Conservation (phyloP, 1,140 invertebrate species). For the Phortica variegata region DNA sequence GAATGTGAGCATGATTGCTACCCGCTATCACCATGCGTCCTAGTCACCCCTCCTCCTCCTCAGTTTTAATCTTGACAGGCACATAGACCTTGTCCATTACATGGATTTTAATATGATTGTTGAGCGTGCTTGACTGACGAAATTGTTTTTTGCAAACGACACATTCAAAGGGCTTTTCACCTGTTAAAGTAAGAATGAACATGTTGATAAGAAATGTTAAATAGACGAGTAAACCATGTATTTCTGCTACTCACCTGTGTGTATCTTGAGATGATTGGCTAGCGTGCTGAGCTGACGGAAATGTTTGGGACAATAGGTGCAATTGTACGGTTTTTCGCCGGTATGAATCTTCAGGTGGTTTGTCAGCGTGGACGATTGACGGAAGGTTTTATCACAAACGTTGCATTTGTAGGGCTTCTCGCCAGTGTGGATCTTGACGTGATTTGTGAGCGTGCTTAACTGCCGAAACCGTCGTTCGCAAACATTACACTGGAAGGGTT, state of each 20-base stretch:
- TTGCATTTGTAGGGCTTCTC: constrained; percentile 57
- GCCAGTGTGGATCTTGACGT: constrained; percentile 56
- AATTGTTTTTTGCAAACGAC: constrained; percentile 57
- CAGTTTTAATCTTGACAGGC: constrained; percentile 56
- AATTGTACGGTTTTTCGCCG: constrained; percentile 56
- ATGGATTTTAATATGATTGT: constrained; percentile 58
- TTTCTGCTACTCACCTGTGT: constrained; percentile 39
- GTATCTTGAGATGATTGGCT: constrained; percentile 56
- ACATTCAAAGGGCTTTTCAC: constrained; percentile 57
- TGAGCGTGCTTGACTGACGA: constrained; percentile 55
- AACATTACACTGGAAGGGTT: constrained; percentile 55
- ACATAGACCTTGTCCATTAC: constrained; percentile 57
- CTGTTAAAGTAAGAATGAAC: constrained; percentile 30
- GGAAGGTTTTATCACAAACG: constrained; percentile 56
- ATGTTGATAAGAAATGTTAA: constrained; percentile 8
- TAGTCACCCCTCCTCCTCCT: constrained; percentile 57
- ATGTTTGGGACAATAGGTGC: constrained; percentile 55
- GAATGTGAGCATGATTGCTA: not conserved
- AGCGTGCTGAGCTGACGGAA: constrained; percentile 55
- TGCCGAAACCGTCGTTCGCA: constrained; percentile 56
- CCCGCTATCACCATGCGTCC: constrained; percentile 53
- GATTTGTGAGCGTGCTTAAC: constrained; percentile 55
- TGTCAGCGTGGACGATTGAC: constrained; percentile 55
- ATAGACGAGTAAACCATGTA: constrained; percentile 1
- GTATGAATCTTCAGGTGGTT: constrained; percentile 57